Base-by-base conservation (phyloP, 53 echinoderm and acorn worm species). In the Echinarachnius parma region DNA sequence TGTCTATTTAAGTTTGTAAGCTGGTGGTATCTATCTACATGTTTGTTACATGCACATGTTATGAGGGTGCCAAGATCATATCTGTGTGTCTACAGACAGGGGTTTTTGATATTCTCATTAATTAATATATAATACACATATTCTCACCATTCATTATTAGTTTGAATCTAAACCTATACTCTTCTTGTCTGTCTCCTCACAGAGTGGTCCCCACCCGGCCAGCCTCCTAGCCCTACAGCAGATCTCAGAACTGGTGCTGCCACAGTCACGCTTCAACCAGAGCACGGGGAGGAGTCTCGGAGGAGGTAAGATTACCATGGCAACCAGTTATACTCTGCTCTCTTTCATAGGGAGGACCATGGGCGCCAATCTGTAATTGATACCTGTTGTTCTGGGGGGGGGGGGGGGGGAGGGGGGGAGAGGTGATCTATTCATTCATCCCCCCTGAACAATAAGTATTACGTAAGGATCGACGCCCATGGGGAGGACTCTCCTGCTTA, bases 141-240 rank as follows among this genome's bases (percentile, higher is more conserved):
- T n/a, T n/a, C 13, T 39, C 42, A 39, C 13, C 7, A 13, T 39
- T 39, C 42, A 39, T 9, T 9, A 5, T 39, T 7, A 39, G 13
- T 39, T 7, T 39, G 42, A 39, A 39, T 39, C 13, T 9, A 39
- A 39, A 39, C 42, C 7, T 7, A 9, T 7, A 5, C 42, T 39
- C 13, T 39, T 39, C 7, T 39, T 68, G 25, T 54, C 55, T 78
- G 22, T 76, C 13, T 76, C 24, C 33, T 75, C 60, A 47, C 87
- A 96, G 96, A 91, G 85, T 71, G 96, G 96, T 35, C 90, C 91
- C 32, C 96, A 96, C 84, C 96, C 96, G 76, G 96, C 96, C 31
- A 96, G 96, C 85, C 79, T 96, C 48, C 82, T 96, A 66, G 96
- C 96, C 36, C 87, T 96, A 46, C 96, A 96, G 75, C 96, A 96